These are phyloP conservation scores for Hydrozoanthus tunicans DNA, from an alignment of 64 coral and sea anemone species.

Conservation along the genomic window DNA sequence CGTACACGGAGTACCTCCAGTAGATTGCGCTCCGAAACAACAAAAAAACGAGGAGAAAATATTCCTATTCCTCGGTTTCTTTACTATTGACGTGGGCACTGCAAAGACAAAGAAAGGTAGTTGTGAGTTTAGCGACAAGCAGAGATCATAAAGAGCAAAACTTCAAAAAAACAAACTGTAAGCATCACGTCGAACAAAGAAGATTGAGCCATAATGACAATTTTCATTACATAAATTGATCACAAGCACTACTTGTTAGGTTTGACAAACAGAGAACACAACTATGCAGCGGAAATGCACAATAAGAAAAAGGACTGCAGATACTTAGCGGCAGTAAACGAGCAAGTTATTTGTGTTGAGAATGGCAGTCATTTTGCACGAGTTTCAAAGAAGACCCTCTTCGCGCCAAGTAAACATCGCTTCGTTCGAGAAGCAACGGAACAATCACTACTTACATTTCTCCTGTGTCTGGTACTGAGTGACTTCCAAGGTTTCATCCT, in stretches of 20 bases:
- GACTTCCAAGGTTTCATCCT: slow-evolving; percentile 82
- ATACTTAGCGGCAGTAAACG: slow-evolving; percentile 21
- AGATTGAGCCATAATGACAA: slow-evolving; percentile 46
- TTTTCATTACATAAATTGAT: slow-evolving; percentile 65
- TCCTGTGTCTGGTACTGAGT: slow-evolving; percentile 73
- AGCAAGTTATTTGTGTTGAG: neutral
- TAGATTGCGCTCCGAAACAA: slow-evolving; percentile 92
- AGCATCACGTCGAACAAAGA: slow-evolving; percentile 7
- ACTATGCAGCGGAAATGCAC: slow-evolving; percentile 26
- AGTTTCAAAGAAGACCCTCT: neutral
- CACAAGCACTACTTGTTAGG: slow-evolving; percentile 41
- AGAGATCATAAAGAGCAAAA: slow-evolving; percentile 6
- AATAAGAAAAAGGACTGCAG: slow-evolving; percentile 7
- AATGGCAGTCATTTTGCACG: slow-evolving; percentile 1
- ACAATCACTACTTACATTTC: slow-evolving; percentile 81
- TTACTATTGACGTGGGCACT: slow-evolving; percentile 80
- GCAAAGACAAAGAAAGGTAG: slow-evolving; percentile 37
- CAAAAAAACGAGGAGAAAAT: slow-evolving; percentile 98
- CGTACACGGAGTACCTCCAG: slow-evolving; percentile 76
- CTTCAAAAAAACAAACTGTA: neutral
- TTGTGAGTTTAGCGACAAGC: slow-evolving; percentile 23
- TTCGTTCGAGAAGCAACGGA: slow-evolving; percentile 60
- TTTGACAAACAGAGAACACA: slow-evolving; percentile 14
- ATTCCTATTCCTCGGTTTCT: slow-evolving; percentile 86
- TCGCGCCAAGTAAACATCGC: slow-evolving; percentile 40